Conservation (phyloP, 2,888 invertebrate genomes). For the Cephus rjabovi region DNA sequence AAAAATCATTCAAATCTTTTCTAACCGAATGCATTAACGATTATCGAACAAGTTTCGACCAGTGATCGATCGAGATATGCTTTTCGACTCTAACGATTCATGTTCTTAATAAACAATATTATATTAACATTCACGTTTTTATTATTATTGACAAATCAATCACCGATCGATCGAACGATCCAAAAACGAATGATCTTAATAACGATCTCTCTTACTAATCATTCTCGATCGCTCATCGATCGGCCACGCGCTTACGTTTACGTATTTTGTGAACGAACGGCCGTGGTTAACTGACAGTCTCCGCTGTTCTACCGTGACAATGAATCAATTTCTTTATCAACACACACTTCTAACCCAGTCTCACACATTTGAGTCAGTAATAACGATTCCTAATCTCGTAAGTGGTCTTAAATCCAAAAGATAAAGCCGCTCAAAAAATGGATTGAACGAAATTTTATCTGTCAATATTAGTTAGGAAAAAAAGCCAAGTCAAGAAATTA, state of each 20-base stretch:
- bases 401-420: slow-evolving; percentile 25
- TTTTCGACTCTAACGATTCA: not conserved
- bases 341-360: not conserved
- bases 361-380: slow-evolving; percentile 13
- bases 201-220: not conserved
- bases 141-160: not conserved
- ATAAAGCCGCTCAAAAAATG: slow-evolving; percentile 23
- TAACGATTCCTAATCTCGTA: slow-evolving; percentile 25
- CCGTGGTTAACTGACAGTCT: slow-evolving; percentile 2
- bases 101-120: not conserved
- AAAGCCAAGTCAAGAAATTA: not conserved
- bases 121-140: not conserved
- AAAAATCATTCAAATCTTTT: not conserved
- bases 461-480: not conserved
- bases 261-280: slow-evolving; percentile 2
- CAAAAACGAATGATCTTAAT: not conserved
- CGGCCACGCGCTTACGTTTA: not conserved
- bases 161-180: not conserved
- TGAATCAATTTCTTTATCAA: slow-evolving; percentile 13
- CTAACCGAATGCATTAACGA: not conserved
- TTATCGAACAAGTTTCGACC: not conserved
- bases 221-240: not conserved
- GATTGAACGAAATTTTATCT: slow-evolving; percentile 11
- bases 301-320: slow-evolving; percentile 5
- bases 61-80: not conserved